A percentile compares a stretch with the other conserved stretches of the same genome.
Conservation (phyloP, 2,797 vertebrate genomes). For the Lophius americanus region DNA sequence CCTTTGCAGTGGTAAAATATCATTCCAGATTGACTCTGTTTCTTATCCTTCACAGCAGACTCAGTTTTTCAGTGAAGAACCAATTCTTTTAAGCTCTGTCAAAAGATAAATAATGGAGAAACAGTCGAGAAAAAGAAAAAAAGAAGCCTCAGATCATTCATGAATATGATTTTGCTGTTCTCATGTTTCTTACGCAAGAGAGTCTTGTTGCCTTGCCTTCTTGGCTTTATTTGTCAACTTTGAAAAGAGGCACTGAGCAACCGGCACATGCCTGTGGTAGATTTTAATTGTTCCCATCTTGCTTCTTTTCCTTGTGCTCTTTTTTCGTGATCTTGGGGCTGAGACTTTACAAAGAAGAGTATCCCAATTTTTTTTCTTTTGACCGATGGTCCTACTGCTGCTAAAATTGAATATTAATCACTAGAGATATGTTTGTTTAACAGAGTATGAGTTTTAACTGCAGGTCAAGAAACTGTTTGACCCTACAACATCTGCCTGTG, state of each 20-base stretch:
- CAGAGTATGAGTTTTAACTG: background rate
- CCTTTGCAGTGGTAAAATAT: background rate
- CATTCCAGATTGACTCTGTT: background rate
- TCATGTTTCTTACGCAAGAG: constrained; percentile 20
- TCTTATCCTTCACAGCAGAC: constrained; percentile 5
- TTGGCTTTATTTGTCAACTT: constrained; percentile 24
- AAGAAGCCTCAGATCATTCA: constrained; percentile 1
- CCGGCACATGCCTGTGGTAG: constrained; percentile 57
- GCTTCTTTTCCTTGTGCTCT: constrained; percentile 7
- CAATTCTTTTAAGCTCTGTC: background rate
- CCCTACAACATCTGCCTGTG: background rate
- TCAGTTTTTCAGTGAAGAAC: background rate
- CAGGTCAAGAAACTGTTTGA: background rate
- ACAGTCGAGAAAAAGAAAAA: background rate
- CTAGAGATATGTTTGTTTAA: background rate
- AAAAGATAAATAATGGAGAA: background rate
- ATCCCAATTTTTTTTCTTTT: background rate
- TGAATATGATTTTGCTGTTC: constrained; percentile 1
- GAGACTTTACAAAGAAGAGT: constrained; percentile 9
- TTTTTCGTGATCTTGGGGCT: constrained; percentile 9
- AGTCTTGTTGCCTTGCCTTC: background rate
- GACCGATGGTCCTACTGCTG: background rate
- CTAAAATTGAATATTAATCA: constrained; percentile 11
- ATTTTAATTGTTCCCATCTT: constrained; percentile 62
- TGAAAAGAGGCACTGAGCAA: constrained; percentile 14